These are phyloP conservation scores for Lasioglossum pauxillum DNA, from an alignment of 2,888 invertebrate species.

Conservation along the genomic window DNA sequence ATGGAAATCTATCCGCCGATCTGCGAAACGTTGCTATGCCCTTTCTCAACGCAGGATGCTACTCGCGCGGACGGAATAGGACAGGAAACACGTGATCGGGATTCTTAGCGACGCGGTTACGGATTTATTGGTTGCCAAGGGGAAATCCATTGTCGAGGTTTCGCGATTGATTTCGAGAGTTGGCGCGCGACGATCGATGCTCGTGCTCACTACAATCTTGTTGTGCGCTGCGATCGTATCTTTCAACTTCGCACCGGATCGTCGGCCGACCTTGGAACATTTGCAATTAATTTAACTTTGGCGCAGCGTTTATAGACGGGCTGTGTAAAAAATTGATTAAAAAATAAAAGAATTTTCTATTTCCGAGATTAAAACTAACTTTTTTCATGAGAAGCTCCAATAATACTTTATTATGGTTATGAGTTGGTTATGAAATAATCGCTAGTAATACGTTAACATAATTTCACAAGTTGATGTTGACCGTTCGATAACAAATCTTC, in stretches of 20 bases:
- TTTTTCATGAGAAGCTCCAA: no score
- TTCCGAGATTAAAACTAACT: no score
- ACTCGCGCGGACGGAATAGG: slow-evolving; percentile 50
- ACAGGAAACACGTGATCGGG: slow-evolving; percentile 57
- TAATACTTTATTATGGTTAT: no score
- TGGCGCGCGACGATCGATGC: neutral
- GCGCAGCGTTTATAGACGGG: no score
- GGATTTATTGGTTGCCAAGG: slow-evolving; percentile 33
- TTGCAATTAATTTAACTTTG: no score
- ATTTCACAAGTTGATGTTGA: neutral
- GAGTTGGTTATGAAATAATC: no score
- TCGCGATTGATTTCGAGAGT: neutral
- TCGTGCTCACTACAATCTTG: neutral
- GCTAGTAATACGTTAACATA: neutral
- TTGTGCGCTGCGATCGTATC: neutral
- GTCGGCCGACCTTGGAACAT: no score
- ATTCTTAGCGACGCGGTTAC: slow-evolving; percentile 41
- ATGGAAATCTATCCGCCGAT: slow-evolving; percentile 41
- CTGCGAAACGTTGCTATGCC: slow-evolving; percentile 19
- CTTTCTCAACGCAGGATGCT: slow-evolving; percentile 44
- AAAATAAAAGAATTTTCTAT: no score
- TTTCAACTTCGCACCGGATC: neutral
- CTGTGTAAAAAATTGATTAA: no score
- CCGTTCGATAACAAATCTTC: neutral
- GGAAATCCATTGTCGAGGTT: neutral